These are phyloP conservation scores for Drosophila kurseongensis DNA, from an alignment of 1,140 invertebrate species.

Conservation along the genomic window DNA sequence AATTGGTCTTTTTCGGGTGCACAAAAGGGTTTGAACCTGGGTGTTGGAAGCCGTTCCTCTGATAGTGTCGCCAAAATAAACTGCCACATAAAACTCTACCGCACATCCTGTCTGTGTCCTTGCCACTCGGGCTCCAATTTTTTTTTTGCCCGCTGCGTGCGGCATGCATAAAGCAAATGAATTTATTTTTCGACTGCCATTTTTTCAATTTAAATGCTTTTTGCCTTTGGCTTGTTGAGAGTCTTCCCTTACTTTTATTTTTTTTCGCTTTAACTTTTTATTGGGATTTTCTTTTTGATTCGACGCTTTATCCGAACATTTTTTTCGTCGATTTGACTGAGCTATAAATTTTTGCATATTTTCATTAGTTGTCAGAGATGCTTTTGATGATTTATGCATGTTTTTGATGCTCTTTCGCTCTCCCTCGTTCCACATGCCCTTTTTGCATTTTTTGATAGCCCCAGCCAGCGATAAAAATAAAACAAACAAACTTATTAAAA, in stretches of 20 bases:
- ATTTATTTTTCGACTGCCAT: constrained; percentile 66
- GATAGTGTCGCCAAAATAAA: constrained; percentile 81
- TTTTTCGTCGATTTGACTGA: constrained; percentile 50
- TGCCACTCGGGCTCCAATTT: constrained; percentile 29
- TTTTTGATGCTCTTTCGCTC: constrained; percentile 63
- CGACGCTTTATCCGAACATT: constrained; percentile 33
- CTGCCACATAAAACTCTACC: constrained; percentile 77
- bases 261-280: constrained; percentile 33
- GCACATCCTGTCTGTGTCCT: constrained; percentile 63
- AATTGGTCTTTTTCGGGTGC: constrained; percentile 1
- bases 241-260: constrained; percentile 17
- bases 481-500: constrained; percentile 75
- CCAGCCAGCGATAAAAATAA: constrained; percentile 20
- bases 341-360: constrained; percentile 81
- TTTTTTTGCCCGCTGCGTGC: constrained; percentile 33
- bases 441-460: constrained; percentile 27
- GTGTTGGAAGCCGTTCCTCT: constrained; percentile 39
- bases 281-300: constrained; percentile 27
- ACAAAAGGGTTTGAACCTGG: constrained; percentile 6
- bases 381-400: constrained; percentile 83
- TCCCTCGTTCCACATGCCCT: constrained; percentile 26
- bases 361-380: constrained; percentile 81
- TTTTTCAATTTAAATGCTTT: constrained; percentile 75
- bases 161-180: constrained; percentile 75
- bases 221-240: constrained; percentile 42